Conservation (phyloP, 2,113 vertebrate genomes). For the Heterochromis multidens region DNA sequence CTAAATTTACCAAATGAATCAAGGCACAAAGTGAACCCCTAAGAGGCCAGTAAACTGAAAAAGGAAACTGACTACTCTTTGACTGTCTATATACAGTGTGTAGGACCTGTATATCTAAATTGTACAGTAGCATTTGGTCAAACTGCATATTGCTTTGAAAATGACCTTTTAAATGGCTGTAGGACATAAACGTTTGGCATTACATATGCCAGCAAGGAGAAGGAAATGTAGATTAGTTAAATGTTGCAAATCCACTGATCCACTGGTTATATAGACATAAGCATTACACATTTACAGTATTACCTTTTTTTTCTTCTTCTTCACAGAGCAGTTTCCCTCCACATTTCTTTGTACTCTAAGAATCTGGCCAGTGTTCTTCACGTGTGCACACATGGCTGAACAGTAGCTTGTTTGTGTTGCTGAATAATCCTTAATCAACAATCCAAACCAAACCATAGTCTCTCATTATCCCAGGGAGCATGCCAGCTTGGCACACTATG, state of each 20-base stretch:
- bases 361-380: constrained; percentile 10
- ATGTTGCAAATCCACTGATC: neutral
- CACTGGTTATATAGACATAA: constrained; percentile 28
- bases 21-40: neutral
- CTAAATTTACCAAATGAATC: no score
- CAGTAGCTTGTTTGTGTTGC: constrained; percentile 76
- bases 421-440: constrained; percentile 75
- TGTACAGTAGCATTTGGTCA: neutral
- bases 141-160: neutral
- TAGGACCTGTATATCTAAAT: neutral
- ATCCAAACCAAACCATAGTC: constrained; percentile 62
- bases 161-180: neutral
- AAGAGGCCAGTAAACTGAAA: neutral
- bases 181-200: neutral
- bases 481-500: constrained; percentile 60
- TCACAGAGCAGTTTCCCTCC: constrained; percentile 3
- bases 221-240: constrained; percentile 10
- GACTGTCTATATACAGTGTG: neutral
- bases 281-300: constrained; percentile 5
- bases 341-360: neutral
- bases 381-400: constrained; percentile 47
- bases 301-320: neutral
- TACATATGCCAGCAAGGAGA: neutral
- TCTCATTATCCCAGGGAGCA: constrained; percentile 57
- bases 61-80: neutral